phyloP scores from a whole-genome alignment of 2,888 invertebrate species.

The Zootermopsis nevadensis region DNA sequence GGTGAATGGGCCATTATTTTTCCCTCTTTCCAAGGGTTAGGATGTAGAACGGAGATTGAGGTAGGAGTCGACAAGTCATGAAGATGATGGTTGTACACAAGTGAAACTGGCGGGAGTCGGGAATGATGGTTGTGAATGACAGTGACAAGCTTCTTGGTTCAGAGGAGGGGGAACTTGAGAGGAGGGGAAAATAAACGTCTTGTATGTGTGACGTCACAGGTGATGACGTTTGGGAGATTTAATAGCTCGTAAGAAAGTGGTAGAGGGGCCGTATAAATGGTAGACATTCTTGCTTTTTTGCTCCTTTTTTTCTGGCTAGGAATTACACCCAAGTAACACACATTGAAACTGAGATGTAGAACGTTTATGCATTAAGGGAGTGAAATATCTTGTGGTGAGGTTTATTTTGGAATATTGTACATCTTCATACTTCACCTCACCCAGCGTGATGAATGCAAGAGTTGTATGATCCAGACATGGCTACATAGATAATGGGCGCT shows the following conservation, averaged over 20 bases:
- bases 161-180: background rate
- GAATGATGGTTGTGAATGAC: conserved; percentile 9
- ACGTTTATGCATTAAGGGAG: background rate
- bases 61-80: background rate
- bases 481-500: background rate
- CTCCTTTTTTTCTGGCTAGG: background rate
- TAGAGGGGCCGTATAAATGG: conserved; percentile 46
- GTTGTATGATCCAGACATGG: background rate
- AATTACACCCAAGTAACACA: background rate
- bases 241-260: conserved; percentile 44
- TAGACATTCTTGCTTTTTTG: background rate
- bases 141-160: background rate
- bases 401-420: background rate
- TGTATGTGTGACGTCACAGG: conserved; percentile 46
- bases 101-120: background rate
- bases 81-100: background rate
- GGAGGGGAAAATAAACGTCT: background rate
- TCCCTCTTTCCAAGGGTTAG: background rate
- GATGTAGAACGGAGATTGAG: background rate
- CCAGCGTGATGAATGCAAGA: background rate
- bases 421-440: background rate
- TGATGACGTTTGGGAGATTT: conserved; percentile 50
- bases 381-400: too few relatives aligned
- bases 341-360: background rate
- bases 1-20: conserved; percentile 34